Evolutionary conservation across 37 sponge, comb jelly and placozoan species (phyloP).

Genomic region (Cliona cf. orientalis): DNA sequence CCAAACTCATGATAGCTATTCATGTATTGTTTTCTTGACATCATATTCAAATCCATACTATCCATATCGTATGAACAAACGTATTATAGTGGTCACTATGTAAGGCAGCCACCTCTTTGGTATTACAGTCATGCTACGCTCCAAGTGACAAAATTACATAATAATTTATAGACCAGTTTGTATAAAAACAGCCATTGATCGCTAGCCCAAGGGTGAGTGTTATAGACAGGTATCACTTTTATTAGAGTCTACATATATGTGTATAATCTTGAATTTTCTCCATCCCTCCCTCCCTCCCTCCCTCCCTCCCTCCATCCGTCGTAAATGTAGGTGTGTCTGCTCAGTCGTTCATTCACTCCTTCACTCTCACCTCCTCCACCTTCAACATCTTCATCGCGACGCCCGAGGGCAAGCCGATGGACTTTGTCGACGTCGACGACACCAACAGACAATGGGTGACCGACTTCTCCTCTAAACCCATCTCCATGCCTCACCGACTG

Average conservation of each 20-base stretch:
- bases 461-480: constrained; percentile 78
- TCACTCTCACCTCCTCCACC: constrained; percentile 83
- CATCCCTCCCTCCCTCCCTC: not conserved
- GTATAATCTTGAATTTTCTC: not conserved
- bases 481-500: constrained; percentile 72
- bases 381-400: constrained; percentile 91
- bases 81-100: too few relatives aligned
- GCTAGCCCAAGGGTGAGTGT: not conserved
- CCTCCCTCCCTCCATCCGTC: too few relatives aligned
- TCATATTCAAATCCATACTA: too few relatives aligned
- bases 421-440: constrained; percentile 82
- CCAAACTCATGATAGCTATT: too few relatives aligned
- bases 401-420: constrained; percentile 79
- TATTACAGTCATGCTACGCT: too few relatives aligned
- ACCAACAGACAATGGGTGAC: constrained; percentile 78
- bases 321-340: constrained; percentile 87
- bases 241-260: not conserved
- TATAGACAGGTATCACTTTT: not conserved
- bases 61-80: too few relatives aligned
- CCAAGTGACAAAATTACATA: too few relatives aligned
- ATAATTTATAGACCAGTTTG: too few relatives aligned
- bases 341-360: constrained; percentile 87
- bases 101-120: too few relatives aligned
- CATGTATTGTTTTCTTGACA: too few relatives aligned
- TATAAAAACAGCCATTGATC: too few relatives aligned